Conservation (phyloP, 92 coral and sea anemone species). For the Parazoanthus atlanticus region DNA sequence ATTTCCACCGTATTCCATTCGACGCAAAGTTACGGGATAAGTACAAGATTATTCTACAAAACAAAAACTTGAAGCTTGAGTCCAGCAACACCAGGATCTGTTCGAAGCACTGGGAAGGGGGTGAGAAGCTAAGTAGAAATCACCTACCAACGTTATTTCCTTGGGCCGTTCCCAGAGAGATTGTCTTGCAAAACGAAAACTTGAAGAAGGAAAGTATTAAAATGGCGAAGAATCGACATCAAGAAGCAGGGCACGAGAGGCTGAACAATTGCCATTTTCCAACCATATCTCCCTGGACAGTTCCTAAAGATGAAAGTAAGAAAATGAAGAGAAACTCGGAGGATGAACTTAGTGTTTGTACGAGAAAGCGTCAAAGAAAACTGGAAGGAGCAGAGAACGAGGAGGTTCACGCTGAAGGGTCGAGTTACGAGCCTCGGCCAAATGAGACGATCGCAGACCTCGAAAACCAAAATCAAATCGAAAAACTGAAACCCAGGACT, state of each 20-base stretch:
- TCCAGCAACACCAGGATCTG: slow-evolving; percentile 23
- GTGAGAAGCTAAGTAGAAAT: slow-evolving; percentile 37
- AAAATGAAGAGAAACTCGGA: neutral
- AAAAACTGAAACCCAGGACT: neutral
- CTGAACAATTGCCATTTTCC: neutral
- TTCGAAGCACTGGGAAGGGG: slow-evolving; percentile 36
- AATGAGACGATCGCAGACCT: neutral
- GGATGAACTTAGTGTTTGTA: neutral
- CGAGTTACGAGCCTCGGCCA: neutral
- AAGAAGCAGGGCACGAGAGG: neutral
- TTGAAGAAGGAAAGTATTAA: slow-evolving; percentile 6
- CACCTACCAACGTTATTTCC: slow-evolving; percentile 35
- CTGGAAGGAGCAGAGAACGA: neutral
- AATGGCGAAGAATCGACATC: neutral
- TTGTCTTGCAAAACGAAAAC: neutral
- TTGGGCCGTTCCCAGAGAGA: slow-evolving; percentile 14
- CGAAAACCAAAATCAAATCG: neutral
- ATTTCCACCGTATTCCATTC: slow-evolving; percentile 5
- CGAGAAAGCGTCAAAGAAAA: neutral
- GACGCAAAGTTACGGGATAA: slow-evolving; percentile 16
- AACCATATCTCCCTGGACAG: slow-evolving; percentile 9
- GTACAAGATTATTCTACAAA: neutral
- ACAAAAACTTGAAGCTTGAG: slow-evolving; percentile 1
- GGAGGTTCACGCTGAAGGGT: neutral
- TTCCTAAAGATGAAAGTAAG: neutral